Evolutionary conservation across 2,888 invertebrate species (phyloP), one percentile per base, ranked within the genome.

Genomic region (Synergus gifuensis): DNA sequence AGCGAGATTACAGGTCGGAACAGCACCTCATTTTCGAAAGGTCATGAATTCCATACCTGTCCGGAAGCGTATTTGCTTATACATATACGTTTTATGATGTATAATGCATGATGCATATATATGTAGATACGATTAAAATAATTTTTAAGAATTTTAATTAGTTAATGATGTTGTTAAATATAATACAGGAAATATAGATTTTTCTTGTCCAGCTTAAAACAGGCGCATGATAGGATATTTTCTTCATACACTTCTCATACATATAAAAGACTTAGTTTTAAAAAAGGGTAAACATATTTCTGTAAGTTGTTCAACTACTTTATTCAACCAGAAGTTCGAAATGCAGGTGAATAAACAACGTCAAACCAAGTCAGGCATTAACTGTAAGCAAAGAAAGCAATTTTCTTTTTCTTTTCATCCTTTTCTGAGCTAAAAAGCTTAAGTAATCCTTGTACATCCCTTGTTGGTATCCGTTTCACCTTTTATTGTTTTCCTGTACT

Each of bases 1-100:
- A 63, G 63, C 18, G 73, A 73, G 77, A 80, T 80, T 80, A 80
- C 80, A 78, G 80, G 76, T 77, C 77, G 80, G 66, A 64, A 64
- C 80, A 46, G 73, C 67, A 73, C 69, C 78, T 77, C 80, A 80
- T 80, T 80, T 67, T 73, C 67, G 76, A 28, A 44, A 62, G 79
- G 67, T 76, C 77, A 79, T 67, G 44, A 73, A 49, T 69, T 28
- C 28, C 28, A 28, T 28, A 28, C 28, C 28, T 28, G 28, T 28
- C 28, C 28, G 28, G 28, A 28, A 28, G 28, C 28, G 28, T 28
- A 28, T 28, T 28, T 28, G 28, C 28, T 28, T 28, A 28, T 28
- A 28, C 3, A 28, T 28, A 28, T 28, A 28, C 28, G 28, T 28
- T 28, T 28, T 28, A 28, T 3, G 28, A 3, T 28, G 28, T 28